phyloP scores from a whole-genome alignment of 1,140 invertebrate species.

The Copidosoma floridanum region DNA sequence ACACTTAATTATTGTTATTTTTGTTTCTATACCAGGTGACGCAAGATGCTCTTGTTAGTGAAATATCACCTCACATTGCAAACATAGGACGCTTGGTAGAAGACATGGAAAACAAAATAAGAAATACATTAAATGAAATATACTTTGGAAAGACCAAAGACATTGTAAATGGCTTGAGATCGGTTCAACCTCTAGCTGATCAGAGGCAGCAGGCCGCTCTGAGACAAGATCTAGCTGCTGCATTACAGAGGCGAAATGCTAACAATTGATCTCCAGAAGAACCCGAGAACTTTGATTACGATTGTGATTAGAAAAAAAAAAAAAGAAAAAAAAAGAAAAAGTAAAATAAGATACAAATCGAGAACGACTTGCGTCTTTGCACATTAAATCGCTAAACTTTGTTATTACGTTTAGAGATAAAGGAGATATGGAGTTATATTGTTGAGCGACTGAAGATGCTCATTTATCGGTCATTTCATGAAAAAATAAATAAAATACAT shows the following conservation, averaged over 20 bases:
- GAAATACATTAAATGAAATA: slow-evolving; percentile 96
- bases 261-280: slow-evolving; percentile 53
- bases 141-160: slow-evolving; percentile 99
- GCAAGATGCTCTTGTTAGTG: slow-evolving; percentile 83
- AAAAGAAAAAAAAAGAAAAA: slow-evolving; percentile 31
- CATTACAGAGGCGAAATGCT: slow-evolving; percentile 75
- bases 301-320: slow-evolving; percentile 50
- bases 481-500: slow-evolving; percentile 29
- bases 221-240: slow-evolving; percentile 81
- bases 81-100: slow-evolving; percentile 96
- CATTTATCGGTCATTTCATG: slow-evolving; percentile 31
- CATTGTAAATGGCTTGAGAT: slow-evolving; percentile 96
- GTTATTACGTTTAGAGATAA: slow-evolving; percentile 31
- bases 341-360: slow-evolving; percentile 28
- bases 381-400: slow-evolving; percentile 41
- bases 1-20: not conserved
- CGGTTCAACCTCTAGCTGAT: slow-evolving; percentile 80
- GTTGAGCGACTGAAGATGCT: slow-evolving; percentile 38
- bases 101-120: slow-evolving; percentile 99
- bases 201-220: slow-evolving; percentile 79
- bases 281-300: slow-evolving; percentile 46
- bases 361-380: slow-evolving; percentile 30
- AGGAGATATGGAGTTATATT: slow-evolving; percentile 46
- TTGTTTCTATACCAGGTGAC: slow-evolving; percentile 73
- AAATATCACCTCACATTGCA: slow-evolving; percentile 93